A percentile compares a stretch with the other conserved stretches of the same genome.
phyloP scores from a whole-genome alignment of 2,113 vertebrate genomes.

The Osmerus eperlanus region DNA sequence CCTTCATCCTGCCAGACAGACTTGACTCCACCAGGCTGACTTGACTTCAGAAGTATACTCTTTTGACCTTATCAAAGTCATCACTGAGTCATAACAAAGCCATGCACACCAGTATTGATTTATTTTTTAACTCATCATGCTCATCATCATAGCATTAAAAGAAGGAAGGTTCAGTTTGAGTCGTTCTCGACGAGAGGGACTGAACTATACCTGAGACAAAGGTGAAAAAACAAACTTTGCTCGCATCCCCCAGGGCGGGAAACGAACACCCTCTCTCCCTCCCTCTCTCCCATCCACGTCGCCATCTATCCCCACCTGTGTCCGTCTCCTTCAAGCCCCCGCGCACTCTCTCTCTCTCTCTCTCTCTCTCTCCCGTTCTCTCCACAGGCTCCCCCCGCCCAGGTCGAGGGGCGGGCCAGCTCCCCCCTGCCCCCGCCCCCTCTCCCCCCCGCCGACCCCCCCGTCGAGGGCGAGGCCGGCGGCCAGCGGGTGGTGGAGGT shows the following conservation, averaged over 20 bases:
- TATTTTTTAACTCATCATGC: too few species aligned
- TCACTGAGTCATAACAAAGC: too few species aligned
- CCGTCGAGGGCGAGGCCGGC: slow-evolving; percentile 78
- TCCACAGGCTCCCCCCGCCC: slow-evolving; percentile 55
- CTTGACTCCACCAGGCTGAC: too few species aligned
- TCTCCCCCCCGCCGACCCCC: slow-evolving; percentile 53
- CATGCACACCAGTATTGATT: too few species aligned
- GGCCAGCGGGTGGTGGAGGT: slow-evolving; percentile 89
- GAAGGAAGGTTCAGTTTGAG: too few species aligned
- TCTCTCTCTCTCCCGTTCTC: slow-evolving; percentile 33
- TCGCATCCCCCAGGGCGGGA: background rate
- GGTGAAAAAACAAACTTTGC: too few species aligned
- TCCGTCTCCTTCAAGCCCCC: slow-evolving; percentile 22
- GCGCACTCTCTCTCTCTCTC: background rate
- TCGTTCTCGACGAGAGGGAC: too few species aligned
- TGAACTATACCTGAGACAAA: too few species aligned
- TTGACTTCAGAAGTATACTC: too few species aligned
- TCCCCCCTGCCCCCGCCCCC: slow-evolving; percentile 51
- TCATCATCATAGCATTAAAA: too few species aligned
- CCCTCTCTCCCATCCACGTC: background rate
- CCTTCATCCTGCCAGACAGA: too few species aligned
- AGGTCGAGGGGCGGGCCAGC: slow-evolving; percentile 78
- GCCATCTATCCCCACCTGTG: slow-evolving; percentile 23
- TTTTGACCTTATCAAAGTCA: too few species aligned
- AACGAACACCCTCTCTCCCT: background rate